Conservation (phyloP, 2,888 invertebrate species). For the Drosophila kambysellisi region DNA sequence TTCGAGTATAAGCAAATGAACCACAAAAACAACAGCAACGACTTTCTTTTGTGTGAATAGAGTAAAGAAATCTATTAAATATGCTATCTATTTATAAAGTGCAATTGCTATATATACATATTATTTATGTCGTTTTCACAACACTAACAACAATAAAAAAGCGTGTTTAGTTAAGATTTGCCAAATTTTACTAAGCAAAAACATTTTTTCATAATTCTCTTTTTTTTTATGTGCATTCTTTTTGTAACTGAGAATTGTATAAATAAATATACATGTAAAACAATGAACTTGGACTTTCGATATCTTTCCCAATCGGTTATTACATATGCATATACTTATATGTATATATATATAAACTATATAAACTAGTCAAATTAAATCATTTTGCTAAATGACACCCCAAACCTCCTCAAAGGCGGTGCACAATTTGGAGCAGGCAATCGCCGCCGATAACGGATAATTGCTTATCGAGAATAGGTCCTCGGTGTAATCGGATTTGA, state of each 20-base stretch:
- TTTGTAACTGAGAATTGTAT: conserved; percentile 67
- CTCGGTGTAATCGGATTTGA: conserved; percentile 95
- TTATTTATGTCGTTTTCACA: not conserved
- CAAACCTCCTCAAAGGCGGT: conserved; percentile 97
- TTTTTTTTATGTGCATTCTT: conserved; percentile 41
- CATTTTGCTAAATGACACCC: conserved; percentile 87
- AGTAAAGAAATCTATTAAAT: not conserved
- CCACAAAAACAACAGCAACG: not conserved
- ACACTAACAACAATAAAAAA: not conserved
- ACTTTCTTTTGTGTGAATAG: not conserved
- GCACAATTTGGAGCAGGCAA: conserved; percentile 98
- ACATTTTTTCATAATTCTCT: not conserved
- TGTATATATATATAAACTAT: conserved; percentile 17
- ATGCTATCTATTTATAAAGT: conserved; percentile 4
- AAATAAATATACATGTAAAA: conserved; percentile 14
- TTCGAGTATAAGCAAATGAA: conserved; percentile 1
- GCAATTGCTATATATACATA: conserved; percentile 7
- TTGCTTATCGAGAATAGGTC: conserved; percentile 96
- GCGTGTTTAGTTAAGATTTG: conserved; percentile 1
- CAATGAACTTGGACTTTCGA: not conserved
- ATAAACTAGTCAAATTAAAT: not conserved
- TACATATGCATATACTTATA: not conserved
- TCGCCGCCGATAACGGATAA: conserved; percentile 98
- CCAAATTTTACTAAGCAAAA: conserved; percentile 1
- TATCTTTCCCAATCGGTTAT: not conserved